These are phyloP conservation scores for Vanessa cardui DNA, from an alignment of 2,888 invertebrate species.

Conservation along the genomic window DNA sequence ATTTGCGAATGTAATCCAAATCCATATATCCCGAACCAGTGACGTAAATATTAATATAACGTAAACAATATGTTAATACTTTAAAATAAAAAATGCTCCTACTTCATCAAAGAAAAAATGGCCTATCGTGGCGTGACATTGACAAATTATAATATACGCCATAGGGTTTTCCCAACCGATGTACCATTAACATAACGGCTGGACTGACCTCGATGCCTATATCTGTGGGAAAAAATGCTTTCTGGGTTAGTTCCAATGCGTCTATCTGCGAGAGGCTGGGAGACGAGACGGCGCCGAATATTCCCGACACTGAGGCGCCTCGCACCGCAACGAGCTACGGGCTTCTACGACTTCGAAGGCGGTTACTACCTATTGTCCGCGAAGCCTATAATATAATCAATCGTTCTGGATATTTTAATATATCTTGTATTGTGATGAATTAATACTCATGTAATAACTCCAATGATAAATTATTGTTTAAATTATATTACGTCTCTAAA, in stretches of 20 bases:
- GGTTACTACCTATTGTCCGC: constrained; percentile 10
- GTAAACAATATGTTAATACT: constrained; percentile 23
- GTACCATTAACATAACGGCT: constrained; percentile 75
- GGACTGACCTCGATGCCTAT: constrained; percentile 74
- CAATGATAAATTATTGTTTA: background rate
- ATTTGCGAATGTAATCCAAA: background rate
- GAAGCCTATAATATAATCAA: background rate
- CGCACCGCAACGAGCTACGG: constrained; percentile 24
- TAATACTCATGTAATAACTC: background rate
- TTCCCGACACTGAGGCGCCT: constrained; percentile 63
- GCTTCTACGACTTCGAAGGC: constrained; percentile 24
- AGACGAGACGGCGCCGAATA: constrained; percentile 78
- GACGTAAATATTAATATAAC: background rate
- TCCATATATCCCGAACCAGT: background rate
- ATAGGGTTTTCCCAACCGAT: constrained; percentile 69
- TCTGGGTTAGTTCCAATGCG: constrained; percentile 77
- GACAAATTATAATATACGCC: constrained; percentile 72
- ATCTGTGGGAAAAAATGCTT: constrained; percentile 73
- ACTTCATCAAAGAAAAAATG: constrained; percentile 50
- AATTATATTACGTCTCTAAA: no score
- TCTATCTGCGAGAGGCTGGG: constrained; percentile 55
- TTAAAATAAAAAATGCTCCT: constrained; percentile 27
- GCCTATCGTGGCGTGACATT: constrained; percentile 62
- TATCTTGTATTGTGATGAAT: background rate
- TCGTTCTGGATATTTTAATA: constrained; percentile 1